These are phyloP conservation scores for Chalcosyrphus nemorum DNA, from an alignment of 2,888 invertebrate genomes.

Conservation along the genomic window DNA sequence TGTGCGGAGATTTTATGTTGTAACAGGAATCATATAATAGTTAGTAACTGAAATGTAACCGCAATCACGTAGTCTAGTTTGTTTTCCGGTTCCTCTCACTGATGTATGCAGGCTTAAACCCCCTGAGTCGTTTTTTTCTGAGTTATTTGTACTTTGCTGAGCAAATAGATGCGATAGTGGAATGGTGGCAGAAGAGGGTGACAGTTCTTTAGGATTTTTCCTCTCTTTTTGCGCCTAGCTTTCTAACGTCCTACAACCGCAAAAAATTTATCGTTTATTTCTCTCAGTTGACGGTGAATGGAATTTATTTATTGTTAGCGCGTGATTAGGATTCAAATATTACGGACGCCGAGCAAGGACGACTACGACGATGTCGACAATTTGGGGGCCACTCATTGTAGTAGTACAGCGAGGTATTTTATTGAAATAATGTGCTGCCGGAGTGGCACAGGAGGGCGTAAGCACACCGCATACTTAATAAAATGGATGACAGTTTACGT, in stretches of 20 bases:
- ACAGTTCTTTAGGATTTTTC: slow-evolving; percentile 43
- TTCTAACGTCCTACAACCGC: slow-evolving; percentile 30
- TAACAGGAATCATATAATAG: slow-evolving; percentile 64
- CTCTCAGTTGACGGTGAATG: slow-evolving; percentile 61
- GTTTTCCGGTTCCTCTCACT: slow-evolving; percentile 66
- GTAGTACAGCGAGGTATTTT: slow-evolving; percentile 41
- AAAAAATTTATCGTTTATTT: slow-evolving; percentile 64
- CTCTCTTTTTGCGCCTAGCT: neutral
- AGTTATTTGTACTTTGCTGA: slow-evolving; percentile 14
- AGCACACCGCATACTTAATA: slow-evolving; percentile 39
- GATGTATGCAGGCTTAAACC: slow-evolving; percentile 31
- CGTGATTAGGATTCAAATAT: slow-evolving; percentile 70
- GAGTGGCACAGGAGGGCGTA: neutral
- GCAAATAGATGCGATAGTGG: neutral
- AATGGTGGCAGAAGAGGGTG: neutral
- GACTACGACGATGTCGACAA: slow-evolving; percentile 17
- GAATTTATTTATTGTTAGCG: slow-evolving; percentile 72
- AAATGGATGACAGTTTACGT: slow-evolving; percentile 53
- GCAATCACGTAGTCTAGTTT: slow-evolving; percentile 71
- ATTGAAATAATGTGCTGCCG: slow-evolving; percentile 54
- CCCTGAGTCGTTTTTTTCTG: slow-evolving; percentile 33
- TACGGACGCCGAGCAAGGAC: slow-evolving; percentile 8
- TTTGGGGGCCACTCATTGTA: slow-evolving; percentile 11
- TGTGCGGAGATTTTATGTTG: slow-evolving; percentile 60
- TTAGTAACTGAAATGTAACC: slow-evolving; percentile 72